Base-by-base conservation (phyloP, 1,140 invertebrate species). In the Metaphire vulgaris region DNA sequence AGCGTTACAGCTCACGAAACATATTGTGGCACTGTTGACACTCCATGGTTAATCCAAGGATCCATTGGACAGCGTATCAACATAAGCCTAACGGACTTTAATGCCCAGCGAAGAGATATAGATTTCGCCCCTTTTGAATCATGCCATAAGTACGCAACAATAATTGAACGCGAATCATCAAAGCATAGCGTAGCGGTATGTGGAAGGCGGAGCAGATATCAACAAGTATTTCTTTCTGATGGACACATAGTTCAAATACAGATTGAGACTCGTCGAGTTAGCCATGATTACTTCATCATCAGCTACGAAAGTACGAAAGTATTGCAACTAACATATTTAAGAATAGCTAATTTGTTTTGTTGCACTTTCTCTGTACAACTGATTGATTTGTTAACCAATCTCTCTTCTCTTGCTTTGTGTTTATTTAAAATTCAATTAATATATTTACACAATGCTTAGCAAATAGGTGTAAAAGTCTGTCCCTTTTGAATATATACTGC, bases 21-120 rank as follows among this genome's bases (percentile, higher is more conserved):
- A 0, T 73, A 41, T 33, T 73, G 72, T 26, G 72, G 72, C 16
- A 73, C 41, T 1, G 28, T 29, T n/a, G 33, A 34, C 26, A 73
- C 31, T n/a, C 72, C 72, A 21, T 73, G 72, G 72, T 34, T 73
- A 21, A 73, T 73, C 41, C 72, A 73, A n/a, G 72, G 72, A 16
- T 73, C 41, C 28, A 33, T 28, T 28, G 72, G 72, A 28, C 72
- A 73, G 34, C 72, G 34, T 28, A 73, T 73, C 34, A 73, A 73
- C 72, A n/a, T 73, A 33, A 73, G 32, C 34, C 34, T 73, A 30
- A 26, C 41, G 29, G 72, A 73, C 28, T 73, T 73, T 41, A 1
- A 34, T 21, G 33, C 72, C 41, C 72, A 14, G 33, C 32, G 72
- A 16, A 33, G 26, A 73, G 41, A 73, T 26, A 30, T 26, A 1